phyloP scores from a whole-genome alignment of 2,888 invertebrate genomes.

The Zygaena filipendulae region DNA sequence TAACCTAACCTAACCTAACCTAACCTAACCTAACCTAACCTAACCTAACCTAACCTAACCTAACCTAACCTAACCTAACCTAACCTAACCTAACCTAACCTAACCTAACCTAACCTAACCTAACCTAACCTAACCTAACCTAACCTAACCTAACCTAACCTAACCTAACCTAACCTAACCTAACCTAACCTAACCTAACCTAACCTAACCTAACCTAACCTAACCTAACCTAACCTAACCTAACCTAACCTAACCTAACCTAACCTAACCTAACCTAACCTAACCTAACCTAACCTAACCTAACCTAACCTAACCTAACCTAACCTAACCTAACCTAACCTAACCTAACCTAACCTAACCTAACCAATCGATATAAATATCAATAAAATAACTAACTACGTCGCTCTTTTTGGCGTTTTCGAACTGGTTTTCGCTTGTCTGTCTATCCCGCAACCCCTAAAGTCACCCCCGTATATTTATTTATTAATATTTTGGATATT shows the following conservation, averaged over 20 bases:
- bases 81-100: constrained; percentile 17
- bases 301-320: constrained; percentile 4
- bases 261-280: constrained; percentile 7
- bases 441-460: too few species aligned
- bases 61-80: constrained; percentile 14
- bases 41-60: constrained; percentile 10
- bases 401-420: too few species aligned
- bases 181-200: constrained; percentile 6
- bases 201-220: constrained; percentile 3
- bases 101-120: constrained; percentile 13
- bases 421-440: too few species aligned
- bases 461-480: too few species aligned
- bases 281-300: constrained; percentile 3
- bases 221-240: constrained; percentile 4
- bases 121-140: constrained; percentile 12
- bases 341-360: constrained; percentile 12
- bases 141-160: constrained; percentile 12
- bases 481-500: too few species aligned
- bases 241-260: constrained; percentile 7
- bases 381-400: too few species aligned
- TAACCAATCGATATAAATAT: constrained; percentile 8
- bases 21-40: constrained; percentile 10
- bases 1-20: constrained; percentile 8
- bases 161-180: constrained; percentile 8
- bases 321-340: constrained; percentile 11